Percentiles rank a stretch among this genome's conserved stretches.
Evolutionary conservation across 92 coral and sea anemone genomes (phyloP).

Genomic region (Heteractis magnifica): DNA sequence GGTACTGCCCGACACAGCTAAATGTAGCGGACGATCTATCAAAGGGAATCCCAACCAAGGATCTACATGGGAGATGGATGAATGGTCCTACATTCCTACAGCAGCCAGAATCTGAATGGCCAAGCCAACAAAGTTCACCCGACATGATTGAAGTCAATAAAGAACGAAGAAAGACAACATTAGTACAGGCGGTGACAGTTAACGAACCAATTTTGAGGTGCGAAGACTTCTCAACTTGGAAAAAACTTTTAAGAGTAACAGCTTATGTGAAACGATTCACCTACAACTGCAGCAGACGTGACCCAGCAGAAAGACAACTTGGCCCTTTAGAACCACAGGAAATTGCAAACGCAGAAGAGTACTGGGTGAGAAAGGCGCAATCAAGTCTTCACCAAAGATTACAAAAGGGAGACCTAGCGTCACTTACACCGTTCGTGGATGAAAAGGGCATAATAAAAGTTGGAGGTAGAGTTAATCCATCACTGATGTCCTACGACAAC

Average conservation of each 20-base stretch:
- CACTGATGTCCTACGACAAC: conserved; percentile 31
- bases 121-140: conserved; percentile 39
- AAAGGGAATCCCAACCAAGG: conserved; percentile 53
- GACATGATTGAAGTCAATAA: conserved; percentile 46
- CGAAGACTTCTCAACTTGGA: conserved; percentile 40
- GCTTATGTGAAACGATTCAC: conserved; percentile 45
- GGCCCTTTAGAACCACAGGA: conserved; percentile 33
- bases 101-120: conserved; percentile 53
- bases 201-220: conserved; percentile 17
- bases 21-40: conserved; percentile 64
- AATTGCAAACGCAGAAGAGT: conserved; percentile 21
- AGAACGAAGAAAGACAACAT: conserved; percentile 55
- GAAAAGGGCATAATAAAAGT: conserved; percentile 31
- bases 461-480: conserved; percentile 40
- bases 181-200: conserved; percentile 32
- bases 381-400: conserved; percentile 19
- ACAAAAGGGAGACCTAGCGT: conserved; percentile 26
- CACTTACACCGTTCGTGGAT: conserved; percentile 30
- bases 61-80: conserved; percentile 63
- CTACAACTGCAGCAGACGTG: conserved; percentile 25
- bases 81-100: conserved; percentile 49
- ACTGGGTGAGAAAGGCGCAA: conserved; percentile 39
- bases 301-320: background rate
- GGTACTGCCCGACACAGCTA: conserved; percentile 39
- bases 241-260: conserved; percentile 49